phyloP scores from a whole-genome alignment of 2,797 vertebrate genomes.

The Hapalemur alaotrensis region DNA sequence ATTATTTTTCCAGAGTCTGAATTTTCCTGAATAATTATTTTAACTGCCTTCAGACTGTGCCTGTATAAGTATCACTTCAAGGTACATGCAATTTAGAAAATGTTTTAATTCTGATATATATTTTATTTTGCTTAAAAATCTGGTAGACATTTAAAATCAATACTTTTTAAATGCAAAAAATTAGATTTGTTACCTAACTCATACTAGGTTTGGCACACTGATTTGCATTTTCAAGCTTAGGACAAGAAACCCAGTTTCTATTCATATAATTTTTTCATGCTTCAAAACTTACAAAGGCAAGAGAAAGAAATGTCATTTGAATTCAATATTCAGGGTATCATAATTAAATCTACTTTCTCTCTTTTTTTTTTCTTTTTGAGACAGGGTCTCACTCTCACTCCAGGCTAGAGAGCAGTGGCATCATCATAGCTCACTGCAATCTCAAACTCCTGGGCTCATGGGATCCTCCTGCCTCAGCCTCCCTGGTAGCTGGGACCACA shows the following conservation, averaged over 20 bases:
- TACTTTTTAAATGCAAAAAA: background rate
- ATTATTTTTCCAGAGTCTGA: background rate
- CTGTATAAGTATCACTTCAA: background rate
- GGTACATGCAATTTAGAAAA: background rate
- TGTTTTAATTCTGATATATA: background rate
- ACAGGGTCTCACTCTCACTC: background rate
- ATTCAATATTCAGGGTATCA: background rate
- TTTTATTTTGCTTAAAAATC: background rate
- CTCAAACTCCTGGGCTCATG: background rate
- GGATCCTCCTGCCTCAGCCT: background rate
- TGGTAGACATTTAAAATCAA: background rate
- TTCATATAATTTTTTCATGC: background rate
- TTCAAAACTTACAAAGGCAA: background rate
- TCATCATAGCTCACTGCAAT: background rate
- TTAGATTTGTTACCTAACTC: background rate
- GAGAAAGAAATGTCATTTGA: background rate
- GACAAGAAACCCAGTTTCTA: background rate
- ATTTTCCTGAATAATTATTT: constrained; percentile 23
- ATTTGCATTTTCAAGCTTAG: background rate
- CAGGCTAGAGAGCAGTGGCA: background rate
- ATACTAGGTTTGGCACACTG: background rate
- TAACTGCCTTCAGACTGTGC: background rate
- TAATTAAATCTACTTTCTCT: background rate
- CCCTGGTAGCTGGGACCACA: background rate
- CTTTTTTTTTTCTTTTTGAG: background rate